These are phyloP conservation scores for Sturnira hondurensis DNA, from an alignment of 2,113 vertebrate genomes.

Conservation along the genomic window DNA sequence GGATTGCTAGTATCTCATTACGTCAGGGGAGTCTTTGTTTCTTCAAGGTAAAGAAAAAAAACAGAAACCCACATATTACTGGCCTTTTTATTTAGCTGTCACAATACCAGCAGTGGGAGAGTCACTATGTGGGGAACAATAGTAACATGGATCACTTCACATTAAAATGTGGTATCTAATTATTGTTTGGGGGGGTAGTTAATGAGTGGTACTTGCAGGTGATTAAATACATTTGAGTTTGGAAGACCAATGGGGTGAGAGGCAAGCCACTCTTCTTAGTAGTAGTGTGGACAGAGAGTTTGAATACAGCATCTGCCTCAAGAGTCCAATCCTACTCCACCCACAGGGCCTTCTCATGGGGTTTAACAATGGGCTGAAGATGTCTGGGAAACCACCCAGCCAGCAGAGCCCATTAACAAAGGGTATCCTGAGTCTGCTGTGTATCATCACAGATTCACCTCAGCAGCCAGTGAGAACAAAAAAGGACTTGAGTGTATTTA, in stretches of 20 bases:
- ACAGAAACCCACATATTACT: slow-evolving; percentile 67
- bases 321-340: neutral
- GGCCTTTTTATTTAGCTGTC: slow-evolving; percentile 64
- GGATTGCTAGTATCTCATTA: slow-evolving; percentile 67
- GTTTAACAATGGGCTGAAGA: slow-evolving; percentile 29
- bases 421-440: neutral
- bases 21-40: slow-evolving; percentile 67
- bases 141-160: slow-evolving; percentile 61
- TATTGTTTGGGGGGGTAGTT: slow-evolving; percentile 72
- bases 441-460: neutral
- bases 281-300: neutral
- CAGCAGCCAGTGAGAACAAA: neutral
- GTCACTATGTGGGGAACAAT: slow-evolving; percentile 53
- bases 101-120: slow-evolving; percentile 63
- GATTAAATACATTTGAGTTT: slow-evolving; percentile 65
- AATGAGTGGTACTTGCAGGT: slow-evolving; percentile 61
- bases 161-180: slow-evolving; percentile 72
- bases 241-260: slow-evolving; percentile 40
- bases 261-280: neutral
- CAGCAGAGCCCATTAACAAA: slow-evolving; percentile 21
- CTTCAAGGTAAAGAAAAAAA: slow-evolving; percentile 60
- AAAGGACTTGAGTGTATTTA: neutral
- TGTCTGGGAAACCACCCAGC: slow-evolving; percentile 31
- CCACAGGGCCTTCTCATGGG: neutral
- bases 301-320: neutral